Evolutionary conservation across 2,113 vertebrate species (phyloP).

Genomic region (Atherinomorus stipes): DNA sequence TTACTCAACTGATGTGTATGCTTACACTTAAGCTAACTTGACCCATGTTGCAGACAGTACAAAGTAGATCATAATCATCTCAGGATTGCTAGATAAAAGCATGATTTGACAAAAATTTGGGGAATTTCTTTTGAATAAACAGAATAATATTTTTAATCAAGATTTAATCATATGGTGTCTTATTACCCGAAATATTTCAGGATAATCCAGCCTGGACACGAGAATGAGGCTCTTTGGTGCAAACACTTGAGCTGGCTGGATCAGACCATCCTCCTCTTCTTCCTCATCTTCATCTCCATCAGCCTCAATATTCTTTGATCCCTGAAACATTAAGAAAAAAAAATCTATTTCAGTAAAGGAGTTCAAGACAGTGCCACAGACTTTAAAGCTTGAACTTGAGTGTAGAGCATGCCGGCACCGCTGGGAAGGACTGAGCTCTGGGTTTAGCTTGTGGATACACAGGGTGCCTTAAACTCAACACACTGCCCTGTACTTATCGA

Average conservation of each 20-base stretch:
- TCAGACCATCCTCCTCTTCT: slow-evolving; percentile 90
- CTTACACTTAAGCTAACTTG: slow-evolving; percentile 14
- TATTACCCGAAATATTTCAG: slow-evolving; percentile 98
- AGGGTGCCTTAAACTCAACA: slow-evolving; percentile 4
- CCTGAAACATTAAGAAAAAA: slow-evolving; percentile 85
- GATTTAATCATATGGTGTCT: slow-evolving; percentile 52
- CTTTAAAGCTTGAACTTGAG: slow-evolving; percentile 1
- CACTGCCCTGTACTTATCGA: neutral
- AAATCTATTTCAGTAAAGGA: slow-evolving; percentile 24
- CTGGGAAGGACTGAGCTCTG: slow-evolving; percentile 37
- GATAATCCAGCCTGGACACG: slow-evolving; percentile 96
- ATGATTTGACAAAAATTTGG: slow-evolving; percentile 34
- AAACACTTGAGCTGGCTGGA: slow-evolving; percentile 97
- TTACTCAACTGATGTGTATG: slow-evolving; percentile 15
- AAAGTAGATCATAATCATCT: slow-evolving; percentile 36
- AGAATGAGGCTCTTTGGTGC: slow-evolving; percentile 98
- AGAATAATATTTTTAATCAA: slow-evolving; percentile 57
- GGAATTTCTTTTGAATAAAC: slow-evolving; percentile 25
- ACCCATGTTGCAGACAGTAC: slow-evolving; percentile 32
- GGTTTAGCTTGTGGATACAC: slow-evolving; percentile 27
- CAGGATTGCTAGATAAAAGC: slow-evolving; percentile 48
- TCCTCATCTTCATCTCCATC: slow-evolving; percentile 91
- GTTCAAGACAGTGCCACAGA: slow-evolving; percentile 42
- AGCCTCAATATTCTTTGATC: slow-evolving; percentile 86
- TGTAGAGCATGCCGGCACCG: neutral